phyloP scores from a whole-genome alignment of 2,113 vertebrate genomes.

The Neomonachus schauinslandi region DNA sequence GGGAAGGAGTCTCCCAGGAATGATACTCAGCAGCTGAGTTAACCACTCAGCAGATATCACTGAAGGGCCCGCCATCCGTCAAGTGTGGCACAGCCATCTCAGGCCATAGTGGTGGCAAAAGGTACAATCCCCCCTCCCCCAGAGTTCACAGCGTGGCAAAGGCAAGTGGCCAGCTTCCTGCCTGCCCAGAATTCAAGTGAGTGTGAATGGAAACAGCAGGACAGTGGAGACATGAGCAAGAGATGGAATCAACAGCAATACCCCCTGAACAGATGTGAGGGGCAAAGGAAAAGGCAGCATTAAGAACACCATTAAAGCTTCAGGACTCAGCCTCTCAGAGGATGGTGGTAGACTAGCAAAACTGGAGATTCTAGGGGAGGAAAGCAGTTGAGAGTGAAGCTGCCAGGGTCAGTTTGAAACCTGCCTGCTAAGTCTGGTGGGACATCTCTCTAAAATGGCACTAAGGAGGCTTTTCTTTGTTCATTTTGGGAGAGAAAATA shows the following conservation, averaged over 20 bases:
- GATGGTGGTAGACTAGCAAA: background rate
- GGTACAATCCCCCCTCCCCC: background rate
- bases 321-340: background rate
- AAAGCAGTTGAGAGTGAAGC: background rate
- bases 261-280: background rate
- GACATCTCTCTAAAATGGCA: background rate
- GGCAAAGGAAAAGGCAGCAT: background rate
- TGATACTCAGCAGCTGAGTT: background rate
- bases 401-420: background rate
- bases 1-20: background rate
- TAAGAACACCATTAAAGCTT: background rate
- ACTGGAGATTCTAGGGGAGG: background rate
- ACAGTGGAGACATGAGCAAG: background rate
- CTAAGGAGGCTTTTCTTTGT: background rate
- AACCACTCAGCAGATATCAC: background rate
- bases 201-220: background rate
- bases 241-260: background rate
- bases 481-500: background rate
- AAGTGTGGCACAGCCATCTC: background rate
- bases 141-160: background rate
- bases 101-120: background rate
- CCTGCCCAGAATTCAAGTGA: background rate
- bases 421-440: background rate
- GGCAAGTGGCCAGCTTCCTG: background rate
- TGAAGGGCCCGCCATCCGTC: slow-evolving; percentile 55